Base-by-base conservation (phyloP, 2,797 vertebrate species). In the Myotis myotis region DNA sequence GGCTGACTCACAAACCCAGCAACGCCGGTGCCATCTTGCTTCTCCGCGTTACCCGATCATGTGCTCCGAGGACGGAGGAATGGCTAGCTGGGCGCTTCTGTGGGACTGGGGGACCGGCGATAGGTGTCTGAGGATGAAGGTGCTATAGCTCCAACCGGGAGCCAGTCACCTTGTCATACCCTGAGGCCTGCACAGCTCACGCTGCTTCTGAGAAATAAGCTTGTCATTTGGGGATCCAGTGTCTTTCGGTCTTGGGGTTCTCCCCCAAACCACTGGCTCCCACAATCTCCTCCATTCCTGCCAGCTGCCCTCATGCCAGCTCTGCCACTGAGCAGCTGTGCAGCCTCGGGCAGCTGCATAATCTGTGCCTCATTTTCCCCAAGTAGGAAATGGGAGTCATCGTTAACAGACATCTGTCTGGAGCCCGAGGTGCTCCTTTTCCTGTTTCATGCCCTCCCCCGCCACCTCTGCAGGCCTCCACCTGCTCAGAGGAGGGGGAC, bases 91-190 rank as follows among this genome's bases (percentile, higher is more conserved):
- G 0, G 30, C 8, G 1, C 15, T 25, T 15, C 53, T 25, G 5
- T 1, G 33, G 68, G 36, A 16, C 0, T 0, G 17, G 70, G 49
- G 25, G 41, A 0, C 4, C 1, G 0, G 38, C 33, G 4, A 0
- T 4, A 1, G 4, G 17, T 0, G 30, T 17, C 5, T 1, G 12
- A 3, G 1, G 47, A 1, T 0, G 6, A 0, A 30, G 17, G 22
- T 1, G 30, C 44, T 0, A 1, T 3, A 2, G 28, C 10, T 51
- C 1, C 0, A 22, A 1, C 85, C 2, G 7, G 1, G 10, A 12
- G 9, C 72, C 51, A 23, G 62, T 9, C 60, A 0, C 38, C 36
- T 60, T 0, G 28, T 33, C 74, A 0, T 6, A 4, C 8, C 23
- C 57, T 2, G 0, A 28, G 41, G 36, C 41, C 38, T 0, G 6